phyloP scores from a whole-genome alignment of 2,888 invertebrate species.

The Brachylomia viminalis region DNA sequence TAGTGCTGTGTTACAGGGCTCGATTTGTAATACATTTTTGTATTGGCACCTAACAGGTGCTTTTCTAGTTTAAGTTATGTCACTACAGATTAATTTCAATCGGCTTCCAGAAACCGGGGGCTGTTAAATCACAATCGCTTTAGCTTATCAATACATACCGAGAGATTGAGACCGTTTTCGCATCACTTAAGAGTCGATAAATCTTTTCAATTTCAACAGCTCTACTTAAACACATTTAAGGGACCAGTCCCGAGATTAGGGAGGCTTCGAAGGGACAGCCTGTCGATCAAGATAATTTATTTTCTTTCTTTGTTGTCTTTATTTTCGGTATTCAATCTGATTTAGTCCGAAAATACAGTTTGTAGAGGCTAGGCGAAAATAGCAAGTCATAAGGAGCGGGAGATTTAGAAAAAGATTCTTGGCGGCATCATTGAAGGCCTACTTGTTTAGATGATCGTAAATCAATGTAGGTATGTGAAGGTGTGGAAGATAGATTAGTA shows the following conservation, averaged over 20 bases:
- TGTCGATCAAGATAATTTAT: constrained; percentile 51
- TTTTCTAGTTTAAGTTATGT: no score
- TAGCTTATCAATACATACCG: constrained; percentile 39
- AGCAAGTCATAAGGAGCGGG: not conserved
- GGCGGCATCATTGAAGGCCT: not conserved
- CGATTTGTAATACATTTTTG: no score
- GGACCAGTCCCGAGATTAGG: constrained; percentile 38
- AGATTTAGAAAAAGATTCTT: not conserved
- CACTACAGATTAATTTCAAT: no score
- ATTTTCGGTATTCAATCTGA: constrained; percentile 20
- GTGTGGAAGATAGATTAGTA: not conserved
- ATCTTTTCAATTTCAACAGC: constrained; percentile 49
- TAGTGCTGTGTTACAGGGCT: no score
- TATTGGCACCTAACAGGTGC: no score
- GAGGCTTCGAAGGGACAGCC: constrained; percentile 31
- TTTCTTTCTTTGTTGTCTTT: constrained; percentile 22
- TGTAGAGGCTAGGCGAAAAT: not conserved
- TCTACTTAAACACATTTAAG: constrained; percentile 45
- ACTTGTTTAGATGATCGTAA: not conserved
- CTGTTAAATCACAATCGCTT: constrained; percentile 18
- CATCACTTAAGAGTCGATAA: constrained; percentile 46
- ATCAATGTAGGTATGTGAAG: not conserved
- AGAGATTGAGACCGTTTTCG: constrained; percentile 28
- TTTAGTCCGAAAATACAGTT: not conserved
- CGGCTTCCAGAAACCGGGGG: not conserved